Evolutionary conservation across 2,888 invertebrate species (phyloP).

Genomic region (Troglohyphantes excavatus): DNA sequence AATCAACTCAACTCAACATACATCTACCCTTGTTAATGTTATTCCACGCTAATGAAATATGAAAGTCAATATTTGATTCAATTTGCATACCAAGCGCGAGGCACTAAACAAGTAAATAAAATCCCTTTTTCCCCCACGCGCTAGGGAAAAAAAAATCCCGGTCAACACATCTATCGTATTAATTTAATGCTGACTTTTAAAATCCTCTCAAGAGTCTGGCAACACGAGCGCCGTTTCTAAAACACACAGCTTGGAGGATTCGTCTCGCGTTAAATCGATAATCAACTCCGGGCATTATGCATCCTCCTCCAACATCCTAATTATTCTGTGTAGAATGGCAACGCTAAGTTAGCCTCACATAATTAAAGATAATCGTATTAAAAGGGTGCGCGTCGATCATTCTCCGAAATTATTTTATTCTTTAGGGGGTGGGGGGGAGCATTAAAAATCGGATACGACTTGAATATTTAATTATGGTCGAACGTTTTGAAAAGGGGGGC

Average conservation of each 20-base stretch:
- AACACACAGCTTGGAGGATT: constrained; percentile 42
- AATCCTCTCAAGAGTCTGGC: not conserved
- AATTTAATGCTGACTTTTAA: constrained; percentile 62
- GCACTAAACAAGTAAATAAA: constrained; percentile 21
- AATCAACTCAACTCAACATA: not conserved
- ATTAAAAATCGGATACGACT: constrained; percentile 73
- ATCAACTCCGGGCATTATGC: constrained; percentile 69
- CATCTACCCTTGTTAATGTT: not conserved
- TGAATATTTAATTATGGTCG: constrained; percentile 62
- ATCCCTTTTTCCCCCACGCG: no score
- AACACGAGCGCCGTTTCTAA: constrained; percentile 26
- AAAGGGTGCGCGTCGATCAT: constrained; percentile 67
- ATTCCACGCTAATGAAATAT: constrained; percentile 25
- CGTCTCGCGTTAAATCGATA: constrained; percentile 66
- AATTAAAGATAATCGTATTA: constrained; percentile 76
- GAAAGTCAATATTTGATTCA: constrained; percentile 48
- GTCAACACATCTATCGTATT: constrained; percentile 20
- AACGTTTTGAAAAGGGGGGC: constrained; percentile 2
- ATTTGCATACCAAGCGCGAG: constrained; percentile 12
- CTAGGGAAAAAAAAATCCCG: constrained; percentile 6
- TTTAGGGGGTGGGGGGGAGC: constrained; percentile 19
- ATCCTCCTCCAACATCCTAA: no score
- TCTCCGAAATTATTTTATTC: constrained; percentile 66
- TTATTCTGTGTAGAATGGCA: constrained; percentile 66
- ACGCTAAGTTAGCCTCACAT: constrained; percentile 68